Percentiles rank a stretch among this genome's conserved stretches.
Evolutionary conservation across 2,113 vertebrate genomes (phyloP).

Genomic region (Solenodon paradoxus): DNA sequence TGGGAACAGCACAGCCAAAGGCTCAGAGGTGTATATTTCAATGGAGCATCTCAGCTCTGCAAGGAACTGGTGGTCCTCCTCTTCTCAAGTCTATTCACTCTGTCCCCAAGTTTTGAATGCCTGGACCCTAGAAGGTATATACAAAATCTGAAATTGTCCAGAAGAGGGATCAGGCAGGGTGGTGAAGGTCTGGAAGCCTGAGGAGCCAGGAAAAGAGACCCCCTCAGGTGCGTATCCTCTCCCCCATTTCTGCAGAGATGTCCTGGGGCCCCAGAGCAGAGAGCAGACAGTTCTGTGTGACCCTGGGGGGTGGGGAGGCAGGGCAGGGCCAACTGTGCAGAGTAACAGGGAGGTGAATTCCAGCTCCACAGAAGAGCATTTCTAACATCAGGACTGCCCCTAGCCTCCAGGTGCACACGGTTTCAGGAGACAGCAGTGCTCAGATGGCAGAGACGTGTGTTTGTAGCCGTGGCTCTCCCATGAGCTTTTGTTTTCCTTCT

Average conservation of each 20-base stretch:
- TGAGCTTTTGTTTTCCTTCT: not conserved
- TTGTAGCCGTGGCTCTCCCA: not conserved
- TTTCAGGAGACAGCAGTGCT: not conserved
- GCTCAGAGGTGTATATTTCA: not conserved
- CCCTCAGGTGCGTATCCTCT: not conserved
- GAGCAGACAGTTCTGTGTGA: not conserved
- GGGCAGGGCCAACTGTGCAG: fast-evolving
- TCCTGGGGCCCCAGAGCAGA: not conserved
- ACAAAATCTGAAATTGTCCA: not conserved
- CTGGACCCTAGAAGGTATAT: not conserved
- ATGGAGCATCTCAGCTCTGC: not conserved
- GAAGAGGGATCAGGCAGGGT: not conserved
- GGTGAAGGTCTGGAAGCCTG: not conserved
- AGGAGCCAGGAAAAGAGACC: not conserved
- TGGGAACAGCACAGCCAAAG: not conserved
- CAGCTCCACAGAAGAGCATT: not conserved
- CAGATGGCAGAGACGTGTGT: not conserved
- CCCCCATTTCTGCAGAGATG: not conserved
- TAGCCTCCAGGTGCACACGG: fast-evolving
- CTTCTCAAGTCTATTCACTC: not conserved
- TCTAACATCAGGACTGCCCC: not conserved
- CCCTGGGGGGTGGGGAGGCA: not conserved
- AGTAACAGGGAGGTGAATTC: not conserved
- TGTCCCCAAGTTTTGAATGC: not conserved
- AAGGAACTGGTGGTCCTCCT: not conserved